Evolutionary conservation across 2,888 invertebrate species (phyloP).

Genomic region (Capitulum mitella): DNA sequence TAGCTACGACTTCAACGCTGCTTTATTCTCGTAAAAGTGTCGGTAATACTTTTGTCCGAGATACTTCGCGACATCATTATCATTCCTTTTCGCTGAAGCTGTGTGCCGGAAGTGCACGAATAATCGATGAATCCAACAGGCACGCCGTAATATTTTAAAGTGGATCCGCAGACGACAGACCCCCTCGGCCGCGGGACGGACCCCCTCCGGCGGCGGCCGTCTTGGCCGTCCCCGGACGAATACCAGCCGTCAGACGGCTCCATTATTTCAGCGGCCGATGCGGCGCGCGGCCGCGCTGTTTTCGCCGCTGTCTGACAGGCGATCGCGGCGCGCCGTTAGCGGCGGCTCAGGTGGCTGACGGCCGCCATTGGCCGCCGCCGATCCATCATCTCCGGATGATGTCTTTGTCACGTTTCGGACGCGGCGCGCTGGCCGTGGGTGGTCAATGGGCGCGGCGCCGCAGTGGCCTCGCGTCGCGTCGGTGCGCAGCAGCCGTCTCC

Average conservation of each 20-base stretch:
- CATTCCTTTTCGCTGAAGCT: too few relatives aligned
- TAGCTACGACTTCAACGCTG: too few relatives aligned
- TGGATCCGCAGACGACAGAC: too few relatives aligned
- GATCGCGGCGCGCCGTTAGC: not conserved
- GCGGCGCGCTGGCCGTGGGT: not conserved
- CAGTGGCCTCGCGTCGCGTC: not conserved
- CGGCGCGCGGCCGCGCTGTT: not conserved
- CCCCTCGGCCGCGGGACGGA: too few relatives aligned
- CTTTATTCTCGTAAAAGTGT: too few relatives aligned
- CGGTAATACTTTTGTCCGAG: too few relatives aligned
- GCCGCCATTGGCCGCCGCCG: not conserved
- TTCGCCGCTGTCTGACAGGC: not conserved
- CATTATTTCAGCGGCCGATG: not conserved
- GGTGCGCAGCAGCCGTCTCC: not conserved
- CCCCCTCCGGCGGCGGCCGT: too few relatives aligned
- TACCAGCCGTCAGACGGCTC: not conserved
- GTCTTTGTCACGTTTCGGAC: not conserved
- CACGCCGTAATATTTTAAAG: too few relatives aligned
- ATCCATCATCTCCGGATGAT: conserved; percentile 6
- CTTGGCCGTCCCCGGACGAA: too few relatives aligned
- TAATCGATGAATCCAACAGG: too few relatives aligned
- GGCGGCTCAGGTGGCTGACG: not conserved
- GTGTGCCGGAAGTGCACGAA: too few relatives aligned
- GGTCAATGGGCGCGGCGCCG: not conserved
- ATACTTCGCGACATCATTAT: too few relatives aligned